Percentiles rank a stretch among this genome's conserved stretches.
These are phyloP conservation scores for Vulpes ferrilata DNA, from an alignment of 2,113 vertebrate species.

Conservation along the genomic window DNA sequence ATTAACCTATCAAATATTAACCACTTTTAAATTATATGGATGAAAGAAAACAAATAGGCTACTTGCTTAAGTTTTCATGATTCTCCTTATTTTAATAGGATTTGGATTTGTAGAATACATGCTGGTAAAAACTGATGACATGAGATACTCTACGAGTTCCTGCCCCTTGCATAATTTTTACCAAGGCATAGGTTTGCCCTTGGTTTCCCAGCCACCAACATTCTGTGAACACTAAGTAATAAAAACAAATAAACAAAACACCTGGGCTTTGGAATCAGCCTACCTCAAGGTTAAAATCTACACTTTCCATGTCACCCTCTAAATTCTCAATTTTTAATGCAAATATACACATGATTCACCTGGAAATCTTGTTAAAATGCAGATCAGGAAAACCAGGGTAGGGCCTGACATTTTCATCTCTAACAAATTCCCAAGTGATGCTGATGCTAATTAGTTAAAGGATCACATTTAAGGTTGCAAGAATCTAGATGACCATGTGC, in stretches of 20 bases:
- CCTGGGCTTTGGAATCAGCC: neutral
- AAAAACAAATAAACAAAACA: neutral
- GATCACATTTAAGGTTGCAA: neutral
- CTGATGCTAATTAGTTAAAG: neutral
- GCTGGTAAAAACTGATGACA: constrained; percentile 57
- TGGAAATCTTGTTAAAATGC: neutral
- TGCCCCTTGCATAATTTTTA: neutral
- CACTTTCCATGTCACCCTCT: neutral
- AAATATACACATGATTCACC: neutral
- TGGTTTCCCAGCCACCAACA: neutral
- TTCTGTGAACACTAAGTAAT: neutral
- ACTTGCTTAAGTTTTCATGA: constrained; percentile 86
- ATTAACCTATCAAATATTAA: constrained; percentile 89
- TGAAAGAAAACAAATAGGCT: constrained; percentile 87
- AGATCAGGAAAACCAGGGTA: neutral
- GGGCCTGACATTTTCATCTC: neutral
- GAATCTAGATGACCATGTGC: neutral
- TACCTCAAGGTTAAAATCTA: neutral
- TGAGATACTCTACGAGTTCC: neutral
- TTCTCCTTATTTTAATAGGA: constrained; percentile 77
- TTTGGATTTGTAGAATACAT: constrained; percentile 69
- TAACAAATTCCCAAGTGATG: neutral
- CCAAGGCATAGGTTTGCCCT: neutral
- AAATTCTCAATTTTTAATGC: neutral
- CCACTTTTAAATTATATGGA: constrained; percentile 84